Base-by-base conservation (phyloP, 2,113 vertebrate species). In the Thalassoma bifasciatum region DNA sequence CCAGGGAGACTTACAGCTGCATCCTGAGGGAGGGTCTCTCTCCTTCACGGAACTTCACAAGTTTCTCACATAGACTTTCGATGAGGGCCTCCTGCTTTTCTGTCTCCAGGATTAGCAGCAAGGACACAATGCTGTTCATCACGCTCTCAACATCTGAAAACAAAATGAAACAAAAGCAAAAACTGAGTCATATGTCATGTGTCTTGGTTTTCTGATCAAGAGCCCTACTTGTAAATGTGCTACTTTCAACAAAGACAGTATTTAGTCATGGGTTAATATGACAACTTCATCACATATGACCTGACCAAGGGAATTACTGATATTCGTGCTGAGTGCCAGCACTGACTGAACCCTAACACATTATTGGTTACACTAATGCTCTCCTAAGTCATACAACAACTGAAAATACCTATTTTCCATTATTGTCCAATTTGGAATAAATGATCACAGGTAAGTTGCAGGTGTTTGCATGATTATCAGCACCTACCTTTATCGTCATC, bases 91-190 rank as follows among this genome's bases (percentile, higher is more conserved):
- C 97, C 71, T 99, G 97, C 84, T 99, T 99, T 49, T 98, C 97
- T 8, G 96, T 94, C 90, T 99, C 97, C 95, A 99, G 92, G 83
- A 99, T 98, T 77, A 99, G 92, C 38, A 99, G 92, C 81, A 98
- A 92, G 42, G 97, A 99, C 10, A 99, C 97, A 3, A 99, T 96
- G 9, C 98, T 99, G 93, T 98, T 99, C 98, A 99, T 98, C 78
- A 97, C 96, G 1, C 97, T 98, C 94, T 98, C 97, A 14, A 98
- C 96, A 93, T 99, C 98, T 99, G 89, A 62, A 88, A 22, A 72
- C 3, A 30, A 30, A 30, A 30, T 6, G 6, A 30, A 30, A 30
- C 6, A 30, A 30, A 30, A 30, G 6, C 30, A 30, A 30, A 30
- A 23, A 70, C 0, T 71, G 5, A 64, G 9, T 72, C 0, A 62